Evolutionary conservation across 2,888 invertebrate genomes (phyloP).

Genomic region (Drosophila leonis): DNA sequence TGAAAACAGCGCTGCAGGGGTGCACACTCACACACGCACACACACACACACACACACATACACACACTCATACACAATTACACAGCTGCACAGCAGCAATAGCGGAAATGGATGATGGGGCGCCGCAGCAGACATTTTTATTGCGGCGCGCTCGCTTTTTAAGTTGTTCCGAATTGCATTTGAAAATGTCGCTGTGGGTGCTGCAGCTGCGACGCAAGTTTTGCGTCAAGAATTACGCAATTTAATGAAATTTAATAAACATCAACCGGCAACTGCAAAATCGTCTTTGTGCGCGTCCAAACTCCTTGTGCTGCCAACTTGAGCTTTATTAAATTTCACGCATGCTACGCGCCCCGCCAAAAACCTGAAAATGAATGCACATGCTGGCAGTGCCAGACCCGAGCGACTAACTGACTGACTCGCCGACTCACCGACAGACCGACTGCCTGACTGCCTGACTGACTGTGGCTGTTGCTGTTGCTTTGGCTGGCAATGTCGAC

Average conservation of each 20-base stretch:
- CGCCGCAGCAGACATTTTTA: conserved; percentile 75
- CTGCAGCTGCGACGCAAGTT: conserved; percentile 37
- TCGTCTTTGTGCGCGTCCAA: conserved; percentile 27
- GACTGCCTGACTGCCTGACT: conserved; percentile 12
- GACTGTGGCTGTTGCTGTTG: conserved; percentile 24
- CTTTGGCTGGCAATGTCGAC: conserved; percentile 35
- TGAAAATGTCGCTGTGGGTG: conserved; percentile 65
- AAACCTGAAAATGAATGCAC: conserved; percentile 78
- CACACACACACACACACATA: conserved; percentile 15
- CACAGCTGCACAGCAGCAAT: conserved; percentile 41
- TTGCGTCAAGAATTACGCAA: conserved; percentile 76
- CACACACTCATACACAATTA: conserved; percentile 15
- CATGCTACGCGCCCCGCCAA: conserved; percentile 62
- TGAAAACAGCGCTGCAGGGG: conserved; percentile 79
- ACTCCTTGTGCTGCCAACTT: conserved; percentile 48
- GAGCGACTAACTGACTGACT: not conserved
- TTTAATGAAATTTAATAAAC: conserved; percentile 81
- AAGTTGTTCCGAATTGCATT: conserved; percentile 83
- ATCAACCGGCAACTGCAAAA: conserved; percentile 69
- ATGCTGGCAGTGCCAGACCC: conserved; percentile 32
- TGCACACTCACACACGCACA: conserved; percentile 36
- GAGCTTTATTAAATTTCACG: conserved; percentile 79
- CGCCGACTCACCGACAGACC: conserved; percentile 10
- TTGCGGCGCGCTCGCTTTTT: conserved; percentile 80
- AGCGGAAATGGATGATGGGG: conserved; percentile 67